Conservation (phyloP, 2,113 vertebrate genomes). For the Otolemur garnettii region DNA sequence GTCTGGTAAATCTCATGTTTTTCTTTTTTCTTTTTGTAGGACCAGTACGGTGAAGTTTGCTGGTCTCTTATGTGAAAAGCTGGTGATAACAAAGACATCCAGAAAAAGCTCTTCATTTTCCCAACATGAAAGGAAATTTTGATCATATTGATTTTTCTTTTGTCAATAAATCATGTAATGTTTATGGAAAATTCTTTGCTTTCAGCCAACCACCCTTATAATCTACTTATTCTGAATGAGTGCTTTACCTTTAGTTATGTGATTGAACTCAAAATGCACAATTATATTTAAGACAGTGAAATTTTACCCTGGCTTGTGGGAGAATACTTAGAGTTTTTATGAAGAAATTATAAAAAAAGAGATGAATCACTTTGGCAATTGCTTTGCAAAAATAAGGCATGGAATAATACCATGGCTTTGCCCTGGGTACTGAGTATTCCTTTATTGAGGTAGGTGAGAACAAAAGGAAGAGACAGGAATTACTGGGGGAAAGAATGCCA, state of each 20-base stretch:
- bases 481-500: not conserved
- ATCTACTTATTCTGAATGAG: not conserved
- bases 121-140: not conserved
- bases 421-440: not conserved
- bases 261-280: not conserved
- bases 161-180: not conserved
- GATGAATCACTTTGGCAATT: not conserved
- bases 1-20: slow-evolving; percentile 57
- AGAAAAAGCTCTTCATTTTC: slow-evolving; percentile 40
- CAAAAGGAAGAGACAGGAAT: not conserved
- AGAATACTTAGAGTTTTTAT: not conserved
- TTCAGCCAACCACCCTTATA: not conserved
- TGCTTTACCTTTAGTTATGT: not conserved
- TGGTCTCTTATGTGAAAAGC: slow-evolving; percentile 54
- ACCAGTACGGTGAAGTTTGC: not conserved
- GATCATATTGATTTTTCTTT: not conserved
- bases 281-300: not conserved
- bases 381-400: not conserved
- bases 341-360: too few species aligned
- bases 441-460: not conserved
- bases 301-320: not conserved
- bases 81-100: slow-evolving; percentile 55
- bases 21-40: slow-evolving; percentile 81
- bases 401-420: not conserved
- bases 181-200: not conserved